Evolutionary conservation across 2,113 vertebrate species (phyloP).

Genomic region (Oceanites oceanicus): DNA sequence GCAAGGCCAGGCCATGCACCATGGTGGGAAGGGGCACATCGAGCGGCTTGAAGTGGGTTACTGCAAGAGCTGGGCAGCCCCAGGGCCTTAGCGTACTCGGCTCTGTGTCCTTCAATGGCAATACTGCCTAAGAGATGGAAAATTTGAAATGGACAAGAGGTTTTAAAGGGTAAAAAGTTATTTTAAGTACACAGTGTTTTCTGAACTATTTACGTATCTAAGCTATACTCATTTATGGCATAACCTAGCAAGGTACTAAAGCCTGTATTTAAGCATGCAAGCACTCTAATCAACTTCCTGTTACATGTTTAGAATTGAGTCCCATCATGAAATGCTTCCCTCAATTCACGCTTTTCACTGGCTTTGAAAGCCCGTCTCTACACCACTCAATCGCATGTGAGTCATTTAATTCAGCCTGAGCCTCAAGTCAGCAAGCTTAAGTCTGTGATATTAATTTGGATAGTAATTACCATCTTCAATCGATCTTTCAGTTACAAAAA

Average conservation of each 20-base stretch:
- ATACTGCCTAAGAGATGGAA: not conserved
- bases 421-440: not conserved
- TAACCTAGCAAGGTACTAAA: not conserved
- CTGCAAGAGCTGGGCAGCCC: not conserved
- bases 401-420: not conserved
- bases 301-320: not conserved
- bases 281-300: not conserved
- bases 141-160: not conserved
- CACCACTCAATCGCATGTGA: fast-evolving
- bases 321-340: not conserved
- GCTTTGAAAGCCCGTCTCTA: not conserved
- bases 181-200: constrained; percentile 40
- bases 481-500: not conserved
- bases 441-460: not conserved
- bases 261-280: not conserved
- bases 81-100: not conserved
- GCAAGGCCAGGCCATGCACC: fast-evolving
- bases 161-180: constrained; percentile 7
- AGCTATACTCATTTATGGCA: not conserved
- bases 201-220: constrained; percentile 1
- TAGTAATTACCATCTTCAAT: not conserved
- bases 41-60: not conserved
- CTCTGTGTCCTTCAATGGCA: not conserved
- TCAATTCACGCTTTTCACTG: not conserved
- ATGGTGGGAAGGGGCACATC: fast-evolving